Evolutionary conservation across 2,797 vertebrate genomes (phyloP).

Genomic region (Aselliscus stoliczkanus): DNA sequence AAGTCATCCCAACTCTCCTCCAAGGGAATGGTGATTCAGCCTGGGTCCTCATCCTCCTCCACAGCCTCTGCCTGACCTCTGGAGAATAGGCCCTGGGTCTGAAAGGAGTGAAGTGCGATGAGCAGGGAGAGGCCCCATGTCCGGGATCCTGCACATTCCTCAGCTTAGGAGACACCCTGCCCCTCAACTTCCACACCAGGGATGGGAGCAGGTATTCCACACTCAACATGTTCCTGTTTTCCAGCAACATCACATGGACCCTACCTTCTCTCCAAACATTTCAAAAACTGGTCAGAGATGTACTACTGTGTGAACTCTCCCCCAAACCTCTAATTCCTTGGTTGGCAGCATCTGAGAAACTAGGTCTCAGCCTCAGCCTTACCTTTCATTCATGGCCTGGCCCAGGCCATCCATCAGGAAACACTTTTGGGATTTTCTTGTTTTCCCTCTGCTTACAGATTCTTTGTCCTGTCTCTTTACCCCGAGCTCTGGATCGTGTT

Average conservation of each 20-base stretch:
- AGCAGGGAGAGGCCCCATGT: neutral
- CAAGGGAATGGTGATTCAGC: conserved; percentile 18
- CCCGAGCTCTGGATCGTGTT: neutral
- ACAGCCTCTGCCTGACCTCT: neutral
- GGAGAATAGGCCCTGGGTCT: neutral
- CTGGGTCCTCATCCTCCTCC: neutral
- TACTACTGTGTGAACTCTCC: neutral
- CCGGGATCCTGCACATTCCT: neutral
- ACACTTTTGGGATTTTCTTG: neutral
- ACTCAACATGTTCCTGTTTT: neutral
- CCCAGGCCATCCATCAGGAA: neutral
- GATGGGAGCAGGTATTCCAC: neutral
- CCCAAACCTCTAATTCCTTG: neutral
- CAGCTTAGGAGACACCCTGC: neutral
- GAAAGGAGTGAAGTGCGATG: neutral
- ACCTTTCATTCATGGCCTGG: neutral
- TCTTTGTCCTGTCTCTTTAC: neutral
- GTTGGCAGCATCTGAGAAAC: neutral
- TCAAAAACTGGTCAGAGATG: neutral
- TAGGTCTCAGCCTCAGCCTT: neutral
- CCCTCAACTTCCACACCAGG: rapidly evolving
- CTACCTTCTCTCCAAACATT: neutral
- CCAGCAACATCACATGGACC: neutral
- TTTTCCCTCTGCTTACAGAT: neutral
- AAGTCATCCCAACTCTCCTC: neutral